phyloP scores from a whole-genome alignment of 1,140 invertebrate genomes.

The Drosophila chauvacae region DNA sequence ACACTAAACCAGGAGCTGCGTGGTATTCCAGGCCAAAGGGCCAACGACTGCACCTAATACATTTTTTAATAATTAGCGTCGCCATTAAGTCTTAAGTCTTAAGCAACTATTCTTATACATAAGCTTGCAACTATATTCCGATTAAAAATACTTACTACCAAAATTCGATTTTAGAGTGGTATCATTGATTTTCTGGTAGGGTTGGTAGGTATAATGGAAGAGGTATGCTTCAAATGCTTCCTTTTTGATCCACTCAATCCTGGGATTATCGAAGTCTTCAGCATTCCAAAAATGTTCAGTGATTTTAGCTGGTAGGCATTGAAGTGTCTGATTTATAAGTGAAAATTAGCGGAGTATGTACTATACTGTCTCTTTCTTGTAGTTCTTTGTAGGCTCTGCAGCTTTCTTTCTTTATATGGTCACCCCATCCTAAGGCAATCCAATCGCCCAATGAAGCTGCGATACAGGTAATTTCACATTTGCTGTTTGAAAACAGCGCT shows the following conservation, averaged over 20 bases:
- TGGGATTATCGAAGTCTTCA: too few species aligned
- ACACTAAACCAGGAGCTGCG: slow-evolving; percentile 86
- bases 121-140: background rate
- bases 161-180: background rate
- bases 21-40: slow-evolving; percentile 84
- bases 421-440: too few species aligned
- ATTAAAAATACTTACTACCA: background rate
- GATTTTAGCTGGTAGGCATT: background rate
- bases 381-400: too few species aligned
- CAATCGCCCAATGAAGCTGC: too few species aligned
- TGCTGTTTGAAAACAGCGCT: too few species aligned
- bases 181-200: background rate
- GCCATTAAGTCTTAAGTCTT: background rate
- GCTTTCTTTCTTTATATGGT: too few species aligned
- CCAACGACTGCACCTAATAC: slow-evolving; percentile 81
- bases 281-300: background rate
- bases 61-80: background rate
- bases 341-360: too few species aligned
- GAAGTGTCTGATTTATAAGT: too few species aligned
- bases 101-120: background rate
- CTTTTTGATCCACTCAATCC: background rate
- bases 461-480: too few species aligned
- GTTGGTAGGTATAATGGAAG: background rate
- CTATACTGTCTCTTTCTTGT: too few species aligned
- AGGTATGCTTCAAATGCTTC: background rate